Percentiles rank a stretch among this genome's conserved stretches.
Evolutionary conservation across 1,140 invertebrate genomes (phyloP).

Genomic region (Leptoteleia sp.): DNA sequence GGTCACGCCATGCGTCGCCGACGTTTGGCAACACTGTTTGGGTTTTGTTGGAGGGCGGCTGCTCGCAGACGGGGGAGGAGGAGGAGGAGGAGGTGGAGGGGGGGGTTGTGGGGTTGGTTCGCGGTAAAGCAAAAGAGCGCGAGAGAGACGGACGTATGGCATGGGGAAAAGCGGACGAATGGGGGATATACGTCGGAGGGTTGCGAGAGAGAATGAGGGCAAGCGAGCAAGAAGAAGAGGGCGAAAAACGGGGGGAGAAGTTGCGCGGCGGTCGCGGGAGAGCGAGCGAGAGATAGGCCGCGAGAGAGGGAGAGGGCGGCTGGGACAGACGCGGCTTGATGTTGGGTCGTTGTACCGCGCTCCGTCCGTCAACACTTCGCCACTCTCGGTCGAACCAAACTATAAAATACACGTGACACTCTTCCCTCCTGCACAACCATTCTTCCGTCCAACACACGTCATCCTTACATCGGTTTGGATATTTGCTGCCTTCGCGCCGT

Average conservation of each 20-base stretch:
- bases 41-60: conserved; percentile 73
- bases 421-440: conserved; percentile 63
- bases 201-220: conserved; percentile 42
- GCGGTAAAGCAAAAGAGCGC: conserved; percentile 66
- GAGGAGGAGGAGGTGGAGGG: too few species aligned
- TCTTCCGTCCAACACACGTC: conserved; percentile 63
- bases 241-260: conserved; percentile 40
- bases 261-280: neutral
- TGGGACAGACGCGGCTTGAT: conserved; percentile 65
- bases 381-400: conserved; percentile 73
- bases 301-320: conserved; percentile 54
- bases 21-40: conserved; percentile 80
- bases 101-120: too few species aligned
- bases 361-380: conserved; percentile 79
- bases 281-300: conserved; percentile 10
- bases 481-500: conserved; percentile 53
- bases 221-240: conserved; percentile 10
- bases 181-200: conserved; percentile 29
- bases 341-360: conserved; percentile 77
- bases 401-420: conserved; percentile 79
- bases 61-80: conserved; percentile 72
- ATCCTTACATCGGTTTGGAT: conserved; percentile 64
- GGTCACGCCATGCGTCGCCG: conserved; percentile 75
- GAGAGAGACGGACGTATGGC: conserved; percentile 53
- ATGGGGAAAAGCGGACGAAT: conserved; percentile 45